These are phyloP conservation scores for Operophtera brumata DNA, from an alignment of 2,888 invertebrate species.

Conservation along the genomic window DNA sequence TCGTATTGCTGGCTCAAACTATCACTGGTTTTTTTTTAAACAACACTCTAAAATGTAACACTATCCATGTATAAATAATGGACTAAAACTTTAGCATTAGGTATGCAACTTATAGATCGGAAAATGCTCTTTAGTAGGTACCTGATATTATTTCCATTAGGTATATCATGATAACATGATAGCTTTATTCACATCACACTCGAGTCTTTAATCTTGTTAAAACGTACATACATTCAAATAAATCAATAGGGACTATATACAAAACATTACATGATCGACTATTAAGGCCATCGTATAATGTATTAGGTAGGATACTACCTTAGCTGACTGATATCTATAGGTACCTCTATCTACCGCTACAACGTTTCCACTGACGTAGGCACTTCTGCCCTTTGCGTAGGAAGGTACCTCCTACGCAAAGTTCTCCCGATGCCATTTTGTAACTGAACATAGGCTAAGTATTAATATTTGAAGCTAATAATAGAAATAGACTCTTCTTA, in stretches of 20 bases:
- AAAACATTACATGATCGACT: too few species aligned
- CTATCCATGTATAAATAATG: too few species aligned
- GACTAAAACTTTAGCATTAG: too few species aligned
- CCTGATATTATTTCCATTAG: background rate
- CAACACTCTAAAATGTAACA: too few species aligned
- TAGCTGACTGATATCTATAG: constrained; percentile 11
- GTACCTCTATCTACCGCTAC: constrained; percentile 19
- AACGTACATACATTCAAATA: constrained; percentile 14
- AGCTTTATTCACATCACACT: constrained; percentile 14
- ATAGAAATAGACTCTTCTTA: background rate
- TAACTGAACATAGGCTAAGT: constrained; percentile 22
- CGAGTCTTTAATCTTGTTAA: constrained; percentile 31
- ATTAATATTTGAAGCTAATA: background rate
- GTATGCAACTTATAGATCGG: too few species aligned
- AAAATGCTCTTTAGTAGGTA: too few species aligned
- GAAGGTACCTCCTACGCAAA: constrained; percentile 62
- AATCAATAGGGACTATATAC: constrained; percentile 14
- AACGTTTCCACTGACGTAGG: constrained; percentile 64
- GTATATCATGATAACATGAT: constrained; percentile 7
- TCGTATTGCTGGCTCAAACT: too few species aligned
- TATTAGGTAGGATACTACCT: constrained; percentile 8
- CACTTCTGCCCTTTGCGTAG: constrained; percentile 62
- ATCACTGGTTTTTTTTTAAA: too few species aligned
- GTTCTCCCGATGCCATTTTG: constrained; percentile 38
- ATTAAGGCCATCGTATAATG: constrained; percentile 23